Base-by-base conservation (phyloP, 2,888 invertebrate genomes). In the Carpatolechia fugitivella region DNA sequence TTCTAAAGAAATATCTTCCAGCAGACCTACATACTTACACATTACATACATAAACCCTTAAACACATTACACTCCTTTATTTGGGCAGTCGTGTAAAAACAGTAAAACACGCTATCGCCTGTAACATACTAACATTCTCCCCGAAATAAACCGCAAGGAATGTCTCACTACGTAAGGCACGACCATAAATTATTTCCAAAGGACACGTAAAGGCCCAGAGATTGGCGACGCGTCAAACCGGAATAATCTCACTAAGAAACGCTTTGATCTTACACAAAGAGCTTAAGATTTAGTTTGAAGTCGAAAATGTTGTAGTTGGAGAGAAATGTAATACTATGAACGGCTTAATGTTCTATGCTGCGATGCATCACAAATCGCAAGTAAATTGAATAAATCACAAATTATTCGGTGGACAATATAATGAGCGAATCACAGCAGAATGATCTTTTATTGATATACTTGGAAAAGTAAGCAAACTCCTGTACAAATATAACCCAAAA, bases 131-230 rank as follows among this genome's bases (percentile, higher is more conserved):
- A 14, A 7, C 35, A 35, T 49, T 38, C 18, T 33, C 40, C 49
- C 36, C 40, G 1, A 58, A 61, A 62, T 62, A 73, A 69, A 69
- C 69, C 65, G 50, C 66, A 62, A 64, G 65, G 60, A 74, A 76
- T 66, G 64, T 75, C 68, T 68, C 62, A 68, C 63, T 68, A 63
- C 62, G 56, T 59, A 66, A 56, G 62, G 56, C 60, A 58, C 58
- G 61, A 60, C 66, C 75, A 76, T 82, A 81, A 80, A 83, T 82
- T 79, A 80, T 80, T 76, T 76, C 64, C 72, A 69, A 73, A 74
- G 73, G 72, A 76, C 72, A 68, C 63, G 63, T 62, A 65, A 69
- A 58, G 60, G 67, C 69, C 64, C 61, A 64, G 63, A 69, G 70
- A 69, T 73, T 65, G 69, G 64, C 56, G 65, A 71, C 69, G 76